phyloP scores from a whole-genome alignment of 2,888 invertebrate genomes.

The Stomorhina lunata region DNA sequence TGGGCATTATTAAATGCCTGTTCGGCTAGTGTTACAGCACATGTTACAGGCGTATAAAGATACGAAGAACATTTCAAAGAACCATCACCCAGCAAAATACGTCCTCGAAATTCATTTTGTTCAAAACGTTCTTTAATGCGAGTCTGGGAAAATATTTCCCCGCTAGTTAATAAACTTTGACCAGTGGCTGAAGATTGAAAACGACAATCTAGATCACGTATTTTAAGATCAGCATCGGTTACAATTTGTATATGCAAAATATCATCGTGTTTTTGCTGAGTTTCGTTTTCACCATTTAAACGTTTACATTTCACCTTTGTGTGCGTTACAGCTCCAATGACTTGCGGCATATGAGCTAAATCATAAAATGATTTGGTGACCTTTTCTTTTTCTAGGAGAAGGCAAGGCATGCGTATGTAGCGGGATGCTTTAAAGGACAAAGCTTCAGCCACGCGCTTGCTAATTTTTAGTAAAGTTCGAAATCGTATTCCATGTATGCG shows the following conservation, averaged over 20 bases:
- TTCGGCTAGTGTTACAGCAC: slow-evolving; percentile 69
- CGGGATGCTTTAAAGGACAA: slow-evolving; percentile 74
- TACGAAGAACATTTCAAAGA: slow-evolving; percentile 70
- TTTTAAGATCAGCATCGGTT: slow-evolving; percentile 73
- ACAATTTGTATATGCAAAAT: slow-evolving; percentile 72
- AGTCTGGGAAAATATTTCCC: slow-evolving; percentile 71
- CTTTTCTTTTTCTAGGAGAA: slow-evolving; percentile 73
- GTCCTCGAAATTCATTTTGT: slow-evolving; percentile 76
- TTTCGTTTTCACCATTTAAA: slow-evolving; percentile 18
- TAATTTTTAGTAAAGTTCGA: slow-evolving; percentile 73
- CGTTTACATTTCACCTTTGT: slow-evolving; percentile 67
- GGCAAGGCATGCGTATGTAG: slow-evolving; percentile 76
- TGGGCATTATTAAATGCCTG: slow-evolving; percentile 73
- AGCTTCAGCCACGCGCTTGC: slow-evolving; percentile 72
- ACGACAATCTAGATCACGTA: slow-evolving; percentile 72
- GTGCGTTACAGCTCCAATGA: slow-evolving; percentile 73
- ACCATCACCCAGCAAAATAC: slow-evolving; percentile 72
- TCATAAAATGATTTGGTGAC: slow-evolving; percentile 73
- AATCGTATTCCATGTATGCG: slow-evolving; percentile 71
- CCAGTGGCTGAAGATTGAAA: slow-evolving; percentile 63
- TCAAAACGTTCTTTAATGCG: slow-evolving; percentile 75
- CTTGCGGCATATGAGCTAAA: slow-evolving; percentile 74
- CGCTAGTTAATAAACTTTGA: slow-evolving; percentile 58
- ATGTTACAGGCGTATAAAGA: slow-evolving; percentile 72
- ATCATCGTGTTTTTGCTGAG: slow-evolving; percentile 34